These are phyloP conservation scores for Palloptera scutellata DNA, from an alignment of 2,888 invertebrate genomes.

Conservation along the genomic window DNA sequence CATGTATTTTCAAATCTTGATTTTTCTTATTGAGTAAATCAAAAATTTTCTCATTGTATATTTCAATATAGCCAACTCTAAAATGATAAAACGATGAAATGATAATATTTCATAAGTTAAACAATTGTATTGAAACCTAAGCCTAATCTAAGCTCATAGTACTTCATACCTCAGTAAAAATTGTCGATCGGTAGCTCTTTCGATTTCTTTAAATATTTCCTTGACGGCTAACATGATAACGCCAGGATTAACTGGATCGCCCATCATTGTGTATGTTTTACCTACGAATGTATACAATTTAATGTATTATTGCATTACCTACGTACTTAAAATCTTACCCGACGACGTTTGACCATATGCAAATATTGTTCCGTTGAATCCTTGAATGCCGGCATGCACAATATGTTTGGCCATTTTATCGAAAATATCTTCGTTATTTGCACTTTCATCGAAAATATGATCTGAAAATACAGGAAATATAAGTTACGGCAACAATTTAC, in stretches of 20 bases:
- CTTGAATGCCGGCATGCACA: constrained; percentile 74
- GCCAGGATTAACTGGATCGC: constrained; percentile 73
- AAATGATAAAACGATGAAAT: constrained; percentile 1
- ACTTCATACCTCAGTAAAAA: constrained; percentile 70
- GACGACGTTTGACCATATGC: constrained; percentile 93
- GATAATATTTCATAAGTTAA: too few relatives aligned
- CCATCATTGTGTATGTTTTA: constrained; percentile 86
- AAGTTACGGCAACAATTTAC: too few relatives aligned
- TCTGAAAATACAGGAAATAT: constrained; percentile 67
- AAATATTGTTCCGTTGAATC: constrained; percentile 88
- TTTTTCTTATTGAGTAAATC: constrained; percentile 75
- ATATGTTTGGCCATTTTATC: constrained; percentile 75
- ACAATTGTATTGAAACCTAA: constrained; percentile 3
- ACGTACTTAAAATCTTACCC: constrained; percentile 64
- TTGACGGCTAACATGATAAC: constrained; percentile 78
- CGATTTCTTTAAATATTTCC: constrained; percentile 75
- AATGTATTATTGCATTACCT: neutral
- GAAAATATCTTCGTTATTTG: constrained; percentile 72
- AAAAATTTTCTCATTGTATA: constrained; percentile 84
- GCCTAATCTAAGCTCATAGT: neutral
- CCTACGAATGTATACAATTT: constrained; percentile 47
- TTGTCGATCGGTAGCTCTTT: constrained; percentile 70
- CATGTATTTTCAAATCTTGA: constrained; percentile 72
- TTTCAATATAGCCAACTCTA: constrained; percentile 86
- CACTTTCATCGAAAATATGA: constrained; percentile 73